Evolutionary conservation across 2,113 vertebrate species (phyloP).

Genomic region (Heloderma charlesbogerti): DNA sequence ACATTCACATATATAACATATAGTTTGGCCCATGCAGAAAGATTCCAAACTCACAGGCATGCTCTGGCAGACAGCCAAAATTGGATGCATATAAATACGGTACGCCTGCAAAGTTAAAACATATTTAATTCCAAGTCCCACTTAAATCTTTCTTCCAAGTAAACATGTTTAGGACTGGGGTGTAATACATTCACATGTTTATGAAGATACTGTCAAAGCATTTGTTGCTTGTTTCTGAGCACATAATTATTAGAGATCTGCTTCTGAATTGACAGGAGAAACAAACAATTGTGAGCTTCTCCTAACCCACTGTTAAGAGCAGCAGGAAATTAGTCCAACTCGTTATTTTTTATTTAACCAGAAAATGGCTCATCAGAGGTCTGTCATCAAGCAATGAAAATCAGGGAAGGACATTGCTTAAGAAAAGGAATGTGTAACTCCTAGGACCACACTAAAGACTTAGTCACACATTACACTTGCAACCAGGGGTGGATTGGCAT

Average conservation of each 20-base stretch:
- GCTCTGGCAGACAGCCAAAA: not conserved
- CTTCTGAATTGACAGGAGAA: not conserved
- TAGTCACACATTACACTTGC: not conserved
- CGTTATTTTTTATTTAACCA: conserved; percentile 23
- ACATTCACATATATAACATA: not conserved
- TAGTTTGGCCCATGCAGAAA: not conserved
- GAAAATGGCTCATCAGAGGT: conserved; percentile 45
- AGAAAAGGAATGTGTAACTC: conserved; percentile 46
- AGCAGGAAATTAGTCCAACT: conserved; percentile 49
- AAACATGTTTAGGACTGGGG: not conserved
- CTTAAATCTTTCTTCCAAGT: not conserved
- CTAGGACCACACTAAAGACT: conserved; percentile 11
- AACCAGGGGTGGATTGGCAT: not conserved
- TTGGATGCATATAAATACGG: not conserved
- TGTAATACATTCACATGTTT: not conserved
- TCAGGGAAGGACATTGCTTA: conserved; percentile 13
- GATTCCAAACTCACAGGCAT: not conserved
- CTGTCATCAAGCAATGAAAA: not conserved
- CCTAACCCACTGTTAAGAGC: conserved; percentile 7
- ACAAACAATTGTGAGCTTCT: conserved; percentile 21
- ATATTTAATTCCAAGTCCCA: not conserved
- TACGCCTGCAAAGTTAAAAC: not conserved
- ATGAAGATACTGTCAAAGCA: not conserved
- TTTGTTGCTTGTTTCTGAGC: not conserved
- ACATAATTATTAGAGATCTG: not conserved